These are phyloP conservation scores for Xenopus tropicalis DNA, from an alignment of 2,113 vertebrate species.

Conservation along the genomic window DNA sequence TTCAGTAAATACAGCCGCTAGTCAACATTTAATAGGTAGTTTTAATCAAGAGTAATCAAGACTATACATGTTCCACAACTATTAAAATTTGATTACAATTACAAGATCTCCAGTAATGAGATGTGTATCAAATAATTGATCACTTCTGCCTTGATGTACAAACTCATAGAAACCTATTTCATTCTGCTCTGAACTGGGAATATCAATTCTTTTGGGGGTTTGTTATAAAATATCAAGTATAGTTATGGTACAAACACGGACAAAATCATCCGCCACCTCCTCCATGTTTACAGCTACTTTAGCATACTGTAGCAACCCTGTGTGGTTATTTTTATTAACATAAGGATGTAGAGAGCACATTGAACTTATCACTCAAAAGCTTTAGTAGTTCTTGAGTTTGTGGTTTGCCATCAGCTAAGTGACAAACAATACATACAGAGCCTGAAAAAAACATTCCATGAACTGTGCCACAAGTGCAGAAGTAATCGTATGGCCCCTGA, in stretches of 20 bases:
- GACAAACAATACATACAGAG: no score
- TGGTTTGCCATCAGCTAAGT: no score
- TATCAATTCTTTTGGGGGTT: neutral
- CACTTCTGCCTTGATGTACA: constrained; percentile 32
- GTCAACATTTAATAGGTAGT: constrained; percentile 44
- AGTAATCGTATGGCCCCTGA: no score
- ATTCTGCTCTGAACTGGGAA: neutral
- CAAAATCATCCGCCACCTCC: neutral
- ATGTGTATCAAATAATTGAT: constrained; percentile 40
- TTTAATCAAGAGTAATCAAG: constrained; percentile 45
- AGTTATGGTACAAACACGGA: neutral
- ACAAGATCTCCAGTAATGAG: constrained; percentile 41
- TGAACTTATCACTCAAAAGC: no score
- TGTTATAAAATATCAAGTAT: neutral
- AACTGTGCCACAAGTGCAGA: no score
- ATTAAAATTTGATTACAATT: constrained; percentile 46
- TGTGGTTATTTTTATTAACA: no score
- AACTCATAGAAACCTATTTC: constrained; percentile 15
- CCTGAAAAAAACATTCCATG: no score
- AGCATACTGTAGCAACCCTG: no score
- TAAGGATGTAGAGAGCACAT: no score
- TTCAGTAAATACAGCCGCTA: constrained; percentile 36
- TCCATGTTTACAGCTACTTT: no score
- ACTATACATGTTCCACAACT: constrained; percentile 39
- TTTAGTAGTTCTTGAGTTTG: no score